Evolutionary conservation across 2,888 invertebrate genomes (phyloP).

Genomic region (Notodonta dromedarius): DNA sequence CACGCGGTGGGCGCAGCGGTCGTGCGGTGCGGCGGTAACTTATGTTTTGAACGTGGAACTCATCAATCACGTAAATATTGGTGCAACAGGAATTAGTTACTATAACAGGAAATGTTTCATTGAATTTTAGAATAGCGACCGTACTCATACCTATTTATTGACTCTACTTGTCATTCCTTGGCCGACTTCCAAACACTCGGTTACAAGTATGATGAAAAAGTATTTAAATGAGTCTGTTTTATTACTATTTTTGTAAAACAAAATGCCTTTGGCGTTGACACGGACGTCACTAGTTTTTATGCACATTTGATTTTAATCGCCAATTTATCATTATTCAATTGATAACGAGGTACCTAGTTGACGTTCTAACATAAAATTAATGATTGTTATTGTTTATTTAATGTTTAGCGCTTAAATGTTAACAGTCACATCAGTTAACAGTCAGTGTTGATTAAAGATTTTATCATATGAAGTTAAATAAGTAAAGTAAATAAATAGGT

Average conservation of each 20-base stretch:
- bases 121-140: conserved; percentile 44
- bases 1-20: conserved; percentile 8
- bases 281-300: too few species aligned
- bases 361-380: background rate
- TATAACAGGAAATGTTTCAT: conserved; percentile 47
- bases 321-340: background rate
- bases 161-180: conserved; percentile 44
- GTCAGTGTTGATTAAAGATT: too few species aligned
- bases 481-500: background rate
- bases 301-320: too few species aligned
- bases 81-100: conserved; percentile 35
- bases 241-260: background rate
- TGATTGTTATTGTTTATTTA: too few species aligned
- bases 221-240: conserved; percentile 27
- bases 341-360: background rate
- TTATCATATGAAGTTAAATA: background rate
- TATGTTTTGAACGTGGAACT: conserved; percentile 25
- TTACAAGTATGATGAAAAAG: conserved; percentile 33
- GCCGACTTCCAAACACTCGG: conserved; percentile 42
- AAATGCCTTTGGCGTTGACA: too few species aligned
- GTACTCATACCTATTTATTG: conserved; percentile 43
- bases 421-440: too few species aligned
- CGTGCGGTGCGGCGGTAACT: conserved; percentile 20
- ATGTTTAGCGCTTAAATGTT: too few species aligned
- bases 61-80: conserved; percentile 41